phyloP scores from a whole-genome alignment of 2,113 vertebrate genomes.

The Bujurquina vittata region DNA sequence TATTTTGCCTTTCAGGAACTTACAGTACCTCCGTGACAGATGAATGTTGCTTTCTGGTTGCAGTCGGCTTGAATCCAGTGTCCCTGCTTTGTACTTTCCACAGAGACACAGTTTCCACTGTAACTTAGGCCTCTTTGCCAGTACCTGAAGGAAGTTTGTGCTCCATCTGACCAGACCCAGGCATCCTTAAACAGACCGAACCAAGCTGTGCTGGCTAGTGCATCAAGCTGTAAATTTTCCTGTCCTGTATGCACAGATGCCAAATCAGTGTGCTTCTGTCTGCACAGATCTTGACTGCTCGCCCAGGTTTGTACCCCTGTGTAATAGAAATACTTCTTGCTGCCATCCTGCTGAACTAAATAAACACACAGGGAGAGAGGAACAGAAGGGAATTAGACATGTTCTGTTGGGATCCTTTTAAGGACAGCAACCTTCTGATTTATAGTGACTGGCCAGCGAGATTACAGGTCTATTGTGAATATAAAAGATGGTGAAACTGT shows the following conservation, averaged over 20 bases:
- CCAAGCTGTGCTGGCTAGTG: neutral
- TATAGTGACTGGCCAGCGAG: too few species aligned
- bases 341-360: neutral
- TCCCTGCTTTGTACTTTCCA: neutral
- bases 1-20: neutral
- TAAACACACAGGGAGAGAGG: neutral
- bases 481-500: too few species aligned
- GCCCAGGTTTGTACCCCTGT: accelerated
- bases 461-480: too few species aligned
- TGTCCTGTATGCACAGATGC: accelerated
- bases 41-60: neutral
- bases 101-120: neutral
- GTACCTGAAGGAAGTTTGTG: conserved; percentile 32
- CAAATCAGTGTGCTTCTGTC: conserved; percentile 16
- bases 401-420: too few species aligned
- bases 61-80: neutral
- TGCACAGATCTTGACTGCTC: conserved; percentile 16
- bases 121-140: neutral
- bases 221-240: neutral
- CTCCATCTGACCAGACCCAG: conserved; percentile 45
- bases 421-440: too few species aligned
- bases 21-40: conserved; percentile 39
- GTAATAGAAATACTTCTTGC: neutral
- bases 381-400: neutral
- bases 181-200: conserved; percentile 27